phyloP scores from a whole-genome alignment of 2,113 vertebrate genomes.

The Leuciscus idus region DNA sequence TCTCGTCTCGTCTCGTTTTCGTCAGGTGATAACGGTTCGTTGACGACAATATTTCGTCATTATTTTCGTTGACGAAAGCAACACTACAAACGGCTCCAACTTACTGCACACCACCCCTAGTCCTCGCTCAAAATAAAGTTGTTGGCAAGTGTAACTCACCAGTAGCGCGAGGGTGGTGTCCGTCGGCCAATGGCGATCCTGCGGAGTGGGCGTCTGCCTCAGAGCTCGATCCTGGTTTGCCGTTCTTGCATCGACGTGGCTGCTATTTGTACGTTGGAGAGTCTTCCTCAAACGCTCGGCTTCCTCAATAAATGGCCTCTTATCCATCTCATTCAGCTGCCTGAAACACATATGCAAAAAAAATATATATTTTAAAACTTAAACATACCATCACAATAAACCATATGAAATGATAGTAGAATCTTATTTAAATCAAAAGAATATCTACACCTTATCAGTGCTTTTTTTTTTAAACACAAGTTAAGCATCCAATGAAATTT shows the following conservation, averaged over 20 bases:
- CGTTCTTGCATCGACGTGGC: conserved; percentile 92
- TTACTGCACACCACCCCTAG: no score
- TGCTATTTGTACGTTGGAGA: conserved; percentile 99
- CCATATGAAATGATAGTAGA: neutral
- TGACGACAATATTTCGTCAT: no score
- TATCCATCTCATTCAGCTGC: conserved; percentile 92
- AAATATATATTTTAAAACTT: no score
- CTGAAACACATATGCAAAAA: conserved; percentile 65
- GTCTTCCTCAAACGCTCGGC: conserved; percentile 92
- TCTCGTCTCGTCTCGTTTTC: no score
- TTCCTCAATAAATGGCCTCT: conserved; percentile 96
- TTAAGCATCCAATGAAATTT: neutral
- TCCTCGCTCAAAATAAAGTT: no score
- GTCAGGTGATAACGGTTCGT: no score
- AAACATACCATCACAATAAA: neutral
- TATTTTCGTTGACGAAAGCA: no score
- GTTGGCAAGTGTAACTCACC: no score
- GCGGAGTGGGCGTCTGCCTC: no score
- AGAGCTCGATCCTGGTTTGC: conserved; percentile 85
- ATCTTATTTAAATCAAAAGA: neutral
- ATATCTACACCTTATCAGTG: neutral
- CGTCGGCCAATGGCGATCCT: no score
- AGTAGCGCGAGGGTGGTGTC: no score
- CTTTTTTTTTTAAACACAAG: neutral
- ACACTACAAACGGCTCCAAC: no score